These are phyloP conservation scores for Neodiprion pinetum DNA, from an alignment of 1,140 invertebrate genomes.

Conservation along the genomic window DNA sequence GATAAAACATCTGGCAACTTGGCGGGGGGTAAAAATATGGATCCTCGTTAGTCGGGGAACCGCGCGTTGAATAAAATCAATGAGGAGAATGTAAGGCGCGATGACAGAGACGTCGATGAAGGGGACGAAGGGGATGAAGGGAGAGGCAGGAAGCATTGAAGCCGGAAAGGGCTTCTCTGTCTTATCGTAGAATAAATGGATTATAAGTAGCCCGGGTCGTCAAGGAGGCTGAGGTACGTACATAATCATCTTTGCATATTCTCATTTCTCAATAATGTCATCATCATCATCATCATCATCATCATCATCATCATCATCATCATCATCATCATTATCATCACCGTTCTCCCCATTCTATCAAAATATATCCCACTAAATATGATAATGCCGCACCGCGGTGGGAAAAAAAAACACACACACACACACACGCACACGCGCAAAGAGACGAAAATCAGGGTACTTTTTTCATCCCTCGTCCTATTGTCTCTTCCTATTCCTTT, in stretches of 20 bases:
- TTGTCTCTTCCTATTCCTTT: too few species aligned
- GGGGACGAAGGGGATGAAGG: not conserved
- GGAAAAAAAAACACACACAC: too few species aligned
- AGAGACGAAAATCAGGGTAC: too few species aligned
- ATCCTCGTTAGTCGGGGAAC: not conserved
- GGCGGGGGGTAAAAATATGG: not conserved
- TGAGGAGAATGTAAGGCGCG: not conserved
- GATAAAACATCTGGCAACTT: not conserved
- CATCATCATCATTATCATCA: too few species aligned
- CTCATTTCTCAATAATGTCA: not conserved
- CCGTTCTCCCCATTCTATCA: too few species aligned
- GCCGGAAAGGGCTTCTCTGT: not conserved
- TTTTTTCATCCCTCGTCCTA: too few species aligned
- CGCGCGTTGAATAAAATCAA: not conserved
- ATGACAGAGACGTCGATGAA: not conserved
- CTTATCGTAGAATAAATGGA: not conserved
- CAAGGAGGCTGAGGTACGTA: not conserved
- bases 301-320: too few species aligned
- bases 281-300: too few species aligned
- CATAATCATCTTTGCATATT: slow-evolving; percentile 1
- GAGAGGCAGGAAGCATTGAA: not conserved
- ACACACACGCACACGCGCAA: too few species aligned
- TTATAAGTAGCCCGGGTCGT: not conserved
- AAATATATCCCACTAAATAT: too few species aligned
- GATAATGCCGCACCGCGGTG: too few species aligned